Conservation (phyloP, 2,888 invertebrate genomes). For the Pimpla rufipes region DNA sequence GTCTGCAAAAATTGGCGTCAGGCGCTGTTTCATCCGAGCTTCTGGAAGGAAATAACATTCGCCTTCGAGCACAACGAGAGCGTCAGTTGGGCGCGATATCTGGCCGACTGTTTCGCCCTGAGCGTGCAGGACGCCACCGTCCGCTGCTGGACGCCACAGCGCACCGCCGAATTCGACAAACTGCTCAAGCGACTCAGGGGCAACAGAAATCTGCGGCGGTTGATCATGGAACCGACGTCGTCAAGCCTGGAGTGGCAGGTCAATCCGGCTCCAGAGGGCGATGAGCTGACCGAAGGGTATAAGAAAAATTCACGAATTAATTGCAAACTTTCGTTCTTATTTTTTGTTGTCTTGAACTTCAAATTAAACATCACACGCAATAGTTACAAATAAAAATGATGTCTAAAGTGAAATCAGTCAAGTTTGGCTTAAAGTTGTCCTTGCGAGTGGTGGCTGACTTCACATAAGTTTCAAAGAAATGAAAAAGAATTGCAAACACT, state of each 20-base stretch:
- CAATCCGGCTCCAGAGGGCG: constrained; percentile 64
- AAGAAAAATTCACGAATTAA: constrained; percentile 18
- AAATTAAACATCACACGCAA: neutral
- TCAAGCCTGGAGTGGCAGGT: constrained; percentile 77
- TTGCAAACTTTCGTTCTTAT: too few relatives aligned
- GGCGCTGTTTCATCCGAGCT: constrained; percentile 85
- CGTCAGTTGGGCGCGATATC: constrained; percentile 82
- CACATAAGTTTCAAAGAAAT: too few relatives aligned
- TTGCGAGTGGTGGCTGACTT: too few relatives aligned
- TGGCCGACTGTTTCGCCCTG: constrained; percentile 83
- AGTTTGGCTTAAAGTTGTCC: too few relatives aligned
- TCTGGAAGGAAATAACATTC: constrained; percentile 85
- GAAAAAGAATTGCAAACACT: too few relatives aligned
- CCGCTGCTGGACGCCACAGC: constrained; percentile 82
- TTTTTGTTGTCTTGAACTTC: too few relatives aligned
- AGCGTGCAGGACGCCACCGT: constrained; percentile 85
- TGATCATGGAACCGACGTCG: constrained; percentile 82
- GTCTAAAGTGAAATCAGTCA: neutral
- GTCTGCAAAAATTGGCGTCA: constrained; percentile 87
- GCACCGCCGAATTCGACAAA: constrained; percentile 77
- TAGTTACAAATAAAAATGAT: neutral
- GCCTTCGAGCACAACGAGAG: constrained; percentile 82
- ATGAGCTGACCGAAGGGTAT: constrained; percentile 69
- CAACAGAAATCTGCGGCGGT: constrained; percentile 83
- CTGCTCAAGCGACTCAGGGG: constrained; percentile 82